These are phyloP conservation scores for Tridacna crocea DNA, from an alignment of 2,888 invertebrate species.

Conservation along the genomic window DNA sequence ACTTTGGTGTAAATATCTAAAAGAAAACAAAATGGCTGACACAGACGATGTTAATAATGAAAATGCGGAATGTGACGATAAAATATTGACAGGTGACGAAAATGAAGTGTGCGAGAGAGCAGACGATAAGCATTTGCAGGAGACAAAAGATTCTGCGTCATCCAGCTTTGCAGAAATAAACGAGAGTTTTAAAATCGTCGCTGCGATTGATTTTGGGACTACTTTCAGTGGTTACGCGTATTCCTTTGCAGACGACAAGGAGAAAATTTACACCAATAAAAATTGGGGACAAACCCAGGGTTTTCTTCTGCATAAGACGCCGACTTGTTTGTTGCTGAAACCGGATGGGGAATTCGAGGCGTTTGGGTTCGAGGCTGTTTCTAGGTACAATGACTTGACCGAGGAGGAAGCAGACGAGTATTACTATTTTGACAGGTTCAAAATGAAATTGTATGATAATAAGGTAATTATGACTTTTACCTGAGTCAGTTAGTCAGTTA, in stretches of 20 bases:
- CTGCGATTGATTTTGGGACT: conserved; percentile 80
- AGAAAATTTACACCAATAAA: conserved; percentile 78
- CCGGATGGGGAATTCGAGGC: conserved; percentile 78
- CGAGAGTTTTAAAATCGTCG: conserved; percentile 76
- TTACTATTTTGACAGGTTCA: conserved; percentile 79
- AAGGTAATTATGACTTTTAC: conserved; percentile 63
- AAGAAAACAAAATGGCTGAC: conserved; percentile 23
- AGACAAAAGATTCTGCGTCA: conserved; percentile 31
- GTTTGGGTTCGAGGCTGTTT: conserved; percentile 80
- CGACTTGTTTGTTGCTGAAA: conserved; percentile 77
- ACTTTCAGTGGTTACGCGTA: conserved; percentile 81
- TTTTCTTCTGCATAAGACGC: conserved; percentile 79
- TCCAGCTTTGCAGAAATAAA: conserved; percentile 47
- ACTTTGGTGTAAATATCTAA: background rate
- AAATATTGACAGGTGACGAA: background rate
- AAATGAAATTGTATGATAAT: conserved; percentile 80
- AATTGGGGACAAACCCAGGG: conserved; percentile 81
- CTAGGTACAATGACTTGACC: conserved; percentile 75
- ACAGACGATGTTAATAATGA: background rate
- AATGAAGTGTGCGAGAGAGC: background rate
- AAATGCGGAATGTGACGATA: background rate
- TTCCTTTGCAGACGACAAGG: conserved; percentile 75
- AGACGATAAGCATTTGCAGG: conserved; percentile 19
- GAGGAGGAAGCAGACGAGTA: conserved; percentile 77
- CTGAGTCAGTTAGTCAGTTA: background rate